Evolutionary conservation across 2,113 vertebrate genomes (phyloP).

Genomic region (Gopherus evgoodei): DNA sequence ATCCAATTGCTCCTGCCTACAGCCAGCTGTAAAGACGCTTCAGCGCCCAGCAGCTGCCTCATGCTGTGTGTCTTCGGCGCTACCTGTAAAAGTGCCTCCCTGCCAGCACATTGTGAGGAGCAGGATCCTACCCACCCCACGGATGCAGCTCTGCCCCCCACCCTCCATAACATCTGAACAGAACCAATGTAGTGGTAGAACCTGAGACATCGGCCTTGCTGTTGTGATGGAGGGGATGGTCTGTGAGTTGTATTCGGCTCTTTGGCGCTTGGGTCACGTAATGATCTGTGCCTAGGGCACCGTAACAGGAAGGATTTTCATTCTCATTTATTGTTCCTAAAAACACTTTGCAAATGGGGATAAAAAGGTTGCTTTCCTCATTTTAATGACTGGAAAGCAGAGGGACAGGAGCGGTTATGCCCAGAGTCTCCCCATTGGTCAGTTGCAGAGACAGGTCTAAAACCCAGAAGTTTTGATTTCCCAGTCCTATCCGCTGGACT

Average conservation of each 20-base stretch:
- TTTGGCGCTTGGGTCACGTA: neutral
- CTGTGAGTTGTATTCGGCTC: neutral
- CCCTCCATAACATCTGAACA: neutral
- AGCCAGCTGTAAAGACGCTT: neutral
- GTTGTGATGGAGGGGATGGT: neutral
- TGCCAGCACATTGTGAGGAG: neutral
- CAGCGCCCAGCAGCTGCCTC: neutral
- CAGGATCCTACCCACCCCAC: neutral
- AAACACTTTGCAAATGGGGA: neutral
- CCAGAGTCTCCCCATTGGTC: fast-evolving
- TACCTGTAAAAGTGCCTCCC: neutral
- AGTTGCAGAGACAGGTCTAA: neutral
- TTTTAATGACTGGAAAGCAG: neutral
- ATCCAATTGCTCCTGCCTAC: neutral
- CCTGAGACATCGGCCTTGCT: neutral
- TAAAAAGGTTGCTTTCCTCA: neutral
- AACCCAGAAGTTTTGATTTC: neutral
- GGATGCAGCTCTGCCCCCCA: neutral
- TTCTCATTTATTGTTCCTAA: neutral
- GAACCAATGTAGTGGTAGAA: neutral
- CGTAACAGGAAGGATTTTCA: neutral
- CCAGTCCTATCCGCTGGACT: neutral
- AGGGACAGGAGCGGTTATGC: fast-evolving
- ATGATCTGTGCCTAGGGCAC: neutral
- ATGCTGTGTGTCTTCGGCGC: neutral